These are phyloP conservation scores for Thunnus maccoyii DNA, from an alignment of 2,113 vertebrate species.

Conservation along the genomic window DNA sequence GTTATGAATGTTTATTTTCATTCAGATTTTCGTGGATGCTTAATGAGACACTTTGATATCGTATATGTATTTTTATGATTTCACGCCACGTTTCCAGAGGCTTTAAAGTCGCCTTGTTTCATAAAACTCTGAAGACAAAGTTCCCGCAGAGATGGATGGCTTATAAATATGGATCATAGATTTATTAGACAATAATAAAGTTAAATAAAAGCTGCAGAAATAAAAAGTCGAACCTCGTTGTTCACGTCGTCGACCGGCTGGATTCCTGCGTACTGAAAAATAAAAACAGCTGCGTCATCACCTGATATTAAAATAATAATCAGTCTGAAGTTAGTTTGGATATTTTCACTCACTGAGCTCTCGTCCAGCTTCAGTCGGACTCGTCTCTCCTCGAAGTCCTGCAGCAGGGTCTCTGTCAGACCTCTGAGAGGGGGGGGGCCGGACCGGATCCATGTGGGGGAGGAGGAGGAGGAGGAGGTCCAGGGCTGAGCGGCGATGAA, in stretches of 20 bases:
- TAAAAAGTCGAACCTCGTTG: conserved; percentile 84
- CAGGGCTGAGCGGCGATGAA: conserved; percentile 76
- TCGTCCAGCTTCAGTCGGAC: conserved; percentile 76
- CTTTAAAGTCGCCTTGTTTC: no score
- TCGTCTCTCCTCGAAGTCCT: conserved; percentile 76
- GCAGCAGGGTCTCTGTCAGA: conserved; percentile 77
- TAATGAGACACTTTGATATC: no score
- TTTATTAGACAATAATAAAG: no score
- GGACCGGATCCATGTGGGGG: background rate
- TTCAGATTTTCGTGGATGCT: no score
- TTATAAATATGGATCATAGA: no score
- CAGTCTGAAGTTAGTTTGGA: no score
- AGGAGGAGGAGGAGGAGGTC: conserved; percentile 26
- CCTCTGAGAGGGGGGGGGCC: conserved; percentile 49
- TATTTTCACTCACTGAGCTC: conserved; percentile 69
- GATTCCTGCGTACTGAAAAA: conserved; percentile 90
- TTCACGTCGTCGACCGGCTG: conserved; percentile 87
- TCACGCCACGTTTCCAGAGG: no score
- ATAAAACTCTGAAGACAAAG: no score
- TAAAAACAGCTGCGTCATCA: background rate
- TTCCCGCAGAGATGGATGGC: no score
- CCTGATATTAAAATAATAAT: background rate
- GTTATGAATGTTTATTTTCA: no score
- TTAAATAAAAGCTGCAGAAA: no score
- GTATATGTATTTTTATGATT: no score